These are phyloP conservation scores for Embiotoca jacksoni DNA, from an alignment of 2,113 vertebrate genomes.

Conservation along the genomic window DNA sequence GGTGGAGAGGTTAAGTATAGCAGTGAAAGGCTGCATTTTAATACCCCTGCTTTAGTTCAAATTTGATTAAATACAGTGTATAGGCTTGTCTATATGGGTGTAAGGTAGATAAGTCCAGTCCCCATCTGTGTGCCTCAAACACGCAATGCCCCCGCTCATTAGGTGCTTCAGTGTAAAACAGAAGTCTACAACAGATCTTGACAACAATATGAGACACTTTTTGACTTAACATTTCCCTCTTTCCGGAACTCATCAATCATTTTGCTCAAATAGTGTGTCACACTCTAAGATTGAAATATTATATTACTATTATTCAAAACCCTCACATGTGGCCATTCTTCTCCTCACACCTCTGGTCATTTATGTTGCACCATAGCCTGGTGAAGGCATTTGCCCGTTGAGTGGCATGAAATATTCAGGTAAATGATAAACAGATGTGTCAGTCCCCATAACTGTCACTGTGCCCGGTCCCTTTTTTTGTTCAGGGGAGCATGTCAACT, in stretches of 20 bases:
- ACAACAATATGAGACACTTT: neutral
- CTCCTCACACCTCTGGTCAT: neutral
- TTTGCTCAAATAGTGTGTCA: constrained; percentile 5
- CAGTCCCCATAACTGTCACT: constrained; percentile 47
- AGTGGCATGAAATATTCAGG: neutral
- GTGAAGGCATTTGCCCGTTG: neutral
- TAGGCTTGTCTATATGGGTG: neutral
- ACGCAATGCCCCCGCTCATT: too few relatives aligned
- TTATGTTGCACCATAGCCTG: neutral
- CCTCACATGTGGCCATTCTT: neutral
- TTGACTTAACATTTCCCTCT: neutral
- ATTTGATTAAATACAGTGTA: neutral
- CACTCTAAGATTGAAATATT: neutral
- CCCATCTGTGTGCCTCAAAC: too few relatives aligned
- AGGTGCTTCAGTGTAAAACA: neutral
- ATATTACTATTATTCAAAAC: neutral
- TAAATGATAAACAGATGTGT: constrained; percentile 55
- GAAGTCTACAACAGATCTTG: neutral
- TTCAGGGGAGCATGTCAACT: constrained; percentile 19
- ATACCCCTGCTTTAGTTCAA: neutral
- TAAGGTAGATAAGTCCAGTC: too few relatives aligned
- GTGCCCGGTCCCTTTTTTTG: constrained; percentile 17
- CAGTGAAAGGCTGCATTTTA: neutral
- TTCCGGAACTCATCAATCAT: neutral
- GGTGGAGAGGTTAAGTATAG: neutral